A percentile compares a stretch with the other conserved stretches of the same genome.
Conservation (phyloP, 2,888 invertebrate species). For the Podotricha telesiphe region DNA sequence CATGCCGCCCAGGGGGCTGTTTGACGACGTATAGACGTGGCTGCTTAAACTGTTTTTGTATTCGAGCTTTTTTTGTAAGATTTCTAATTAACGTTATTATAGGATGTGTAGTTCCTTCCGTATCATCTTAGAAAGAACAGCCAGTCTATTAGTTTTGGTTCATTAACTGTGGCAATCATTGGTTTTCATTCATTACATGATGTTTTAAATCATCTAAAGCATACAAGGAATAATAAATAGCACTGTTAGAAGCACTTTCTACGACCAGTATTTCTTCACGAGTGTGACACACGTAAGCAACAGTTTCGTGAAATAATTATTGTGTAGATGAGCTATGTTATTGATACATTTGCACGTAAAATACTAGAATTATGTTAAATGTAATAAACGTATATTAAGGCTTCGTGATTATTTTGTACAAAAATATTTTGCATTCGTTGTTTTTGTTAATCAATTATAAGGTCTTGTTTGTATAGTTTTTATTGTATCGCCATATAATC, state of each 20-base stretch:
- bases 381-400: slow-evolving; percentile 26
- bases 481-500: slow-evolving; percentile 34
- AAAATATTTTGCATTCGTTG: slow-evolving; percentile 41
- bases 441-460: slow-evolving; percentile 38
- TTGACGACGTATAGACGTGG: slow-evolving; percentile 88
- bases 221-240: neutral
- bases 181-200: too few relatives aligned
- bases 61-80: slow-evolving; percentile 6
- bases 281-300: neutral
- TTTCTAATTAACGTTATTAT: neutral
- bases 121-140: neutral
- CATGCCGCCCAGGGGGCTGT: slow-evolving; percentile 89
- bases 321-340: neutral
- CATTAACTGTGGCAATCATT: neutral
- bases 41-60: neutral
- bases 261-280: slow-evolving; percentile 26
- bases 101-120: neutral
- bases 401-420: slow-evolving; percentile 44
- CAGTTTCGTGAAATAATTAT: neutral
- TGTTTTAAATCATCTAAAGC: neutral
- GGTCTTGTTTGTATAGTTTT: slow-evolving; percentile 31
- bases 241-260: neutral
- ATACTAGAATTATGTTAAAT: slow-evolving; percentile 22
- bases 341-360: slow-evolving; percentile 19
- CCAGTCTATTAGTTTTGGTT: neutral